These are phyloP conservation scores for Garra rufa DNA, from an alignment of 2,113 vertebrate species.

Conservation along the genomic window DNA sequence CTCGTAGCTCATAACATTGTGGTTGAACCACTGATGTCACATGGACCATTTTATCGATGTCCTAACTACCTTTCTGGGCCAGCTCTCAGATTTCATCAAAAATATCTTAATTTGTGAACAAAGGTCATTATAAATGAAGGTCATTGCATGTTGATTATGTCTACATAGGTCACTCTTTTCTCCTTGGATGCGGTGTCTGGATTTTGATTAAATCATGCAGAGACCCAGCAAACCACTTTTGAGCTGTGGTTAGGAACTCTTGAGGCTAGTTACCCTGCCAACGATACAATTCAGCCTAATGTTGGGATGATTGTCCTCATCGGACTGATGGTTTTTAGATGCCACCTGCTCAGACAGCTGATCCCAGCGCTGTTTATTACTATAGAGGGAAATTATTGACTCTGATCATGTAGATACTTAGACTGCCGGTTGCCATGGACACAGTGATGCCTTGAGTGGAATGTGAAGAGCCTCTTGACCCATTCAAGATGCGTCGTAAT, in stretches of 20 bases:
- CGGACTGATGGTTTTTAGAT: constrained; percentile 3
- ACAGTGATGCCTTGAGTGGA: background rate
- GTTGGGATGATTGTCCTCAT: background rate
- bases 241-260: background rate
- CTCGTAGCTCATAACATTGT: too few relatives aligned
- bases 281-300: background rate
- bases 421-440: constrained; percentile 31
- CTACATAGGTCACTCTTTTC: background rate
- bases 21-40: too few relatives aligned
- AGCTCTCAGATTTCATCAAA: too few relatives aligned
- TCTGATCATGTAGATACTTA: constrained; percentile 15
- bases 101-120: too few relatives aligned
- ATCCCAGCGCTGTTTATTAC: background rate
- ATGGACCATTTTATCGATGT: too few relatives aligned
- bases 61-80: too few relatives aligned
- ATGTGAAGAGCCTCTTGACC: constrained; percentile 14
- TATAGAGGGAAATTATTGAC: constrained; percentile 4
- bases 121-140: background rate
- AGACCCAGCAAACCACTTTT: background rate
- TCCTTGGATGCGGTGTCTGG: background rate
- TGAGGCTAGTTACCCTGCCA: background rate
- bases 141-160: background rate
- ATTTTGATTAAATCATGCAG: background rate
- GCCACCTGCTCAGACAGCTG: constrained; percentile 20
- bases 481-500: background rate